Evolutionary conservation across 1,140 invertebrate genomes (phyloP), one percentile per base, ranked within the genome.

Genomic region (Drosophila quadrilineata): DNA sequence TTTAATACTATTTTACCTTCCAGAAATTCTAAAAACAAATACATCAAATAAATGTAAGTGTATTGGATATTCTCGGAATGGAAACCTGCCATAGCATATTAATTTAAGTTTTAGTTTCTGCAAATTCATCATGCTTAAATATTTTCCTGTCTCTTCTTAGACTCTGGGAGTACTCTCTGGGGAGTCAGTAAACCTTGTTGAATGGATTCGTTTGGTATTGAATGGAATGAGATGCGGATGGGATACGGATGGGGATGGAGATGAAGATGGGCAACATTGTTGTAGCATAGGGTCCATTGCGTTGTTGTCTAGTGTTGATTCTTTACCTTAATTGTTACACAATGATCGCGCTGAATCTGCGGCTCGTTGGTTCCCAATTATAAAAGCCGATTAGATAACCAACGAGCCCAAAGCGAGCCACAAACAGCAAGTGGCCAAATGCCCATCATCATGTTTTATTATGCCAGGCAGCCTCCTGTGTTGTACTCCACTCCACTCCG

Each of bases 311-410:
- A 71, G 75, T 66, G 59, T 79, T 74, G 75, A 79, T 74, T 66
- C 71, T 60, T 60, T 72, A 58, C 76, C 76, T 80, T 80, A 80
- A 82, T 82, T 82, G 76, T 82, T 84, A 77, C 77, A 84, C 76
- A 82, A 84, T 82, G 76, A 76, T 84, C 77, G 73, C 63, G 65
- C 76, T 70, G 73, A 82, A 84, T 76, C 69, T 65, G 43, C 58
- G 19, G 59, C 45, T 65, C 68, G 65, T 72, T 69, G 66, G 57
- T 59, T 71, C 54, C 73, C 77, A 82, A 82, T 84, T 82, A 84
- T 84, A 82, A 84, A 77, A 75, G 79, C 64, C 76, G 76, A 82
- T 77, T 84, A 84, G 76, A 73, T 76, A 82, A 84, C 73, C 73
- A 72, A 48, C 54, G 45, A 50, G 36, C 54, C 53, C 62, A 43